These are phyloP conservation scores for Eristalis arbustorum DNA, from an alignment of 2,888 invertebrate species.

Conservation along the genomic window DNA sequence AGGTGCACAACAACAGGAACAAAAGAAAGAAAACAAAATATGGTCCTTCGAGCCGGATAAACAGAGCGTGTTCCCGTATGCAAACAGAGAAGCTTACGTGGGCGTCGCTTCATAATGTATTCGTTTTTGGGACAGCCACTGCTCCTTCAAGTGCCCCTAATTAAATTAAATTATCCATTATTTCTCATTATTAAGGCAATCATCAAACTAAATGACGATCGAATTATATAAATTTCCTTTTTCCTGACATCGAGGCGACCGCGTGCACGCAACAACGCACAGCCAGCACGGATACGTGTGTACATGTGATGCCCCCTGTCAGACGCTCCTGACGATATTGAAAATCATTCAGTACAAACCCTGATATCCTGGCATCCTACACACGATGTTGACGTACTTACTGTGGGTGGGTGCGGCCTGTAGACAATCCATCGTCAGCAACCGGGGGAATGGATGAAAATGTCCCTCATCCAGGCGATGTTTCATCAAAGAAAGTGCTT, in stretches of 20 bases:
- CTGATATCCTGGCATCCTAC: slow-evolving; percentile 50
- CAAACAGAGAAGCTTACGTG: neutral
- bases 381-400: slow-evolving; percentile 18
- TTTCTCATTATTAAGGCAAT: slow-evolving; percentile 46
- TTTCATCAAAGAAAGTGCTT: slow-evolving; percentile 61
- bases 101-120: neutral
- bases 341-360: slow-evolving; percentile 16
- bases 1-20: neutral
- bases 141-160: slow-evolving; percentile 34
- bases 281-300: slow-evolving; percentile 15
- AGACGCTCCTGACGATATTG: neutral
- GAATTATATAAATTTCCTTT: slow-evolving; percentile 55
- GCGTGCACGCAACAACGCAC: neutral
- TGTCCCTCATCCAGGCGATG: slow-evolving; percentile 1
- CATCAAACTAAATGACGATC: slow-evolving; percentile 55
- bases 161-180: slow-evolving; percentile 57
- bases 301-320: neutral
- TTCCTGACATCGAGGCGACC: slow-evolving; percentile 15
- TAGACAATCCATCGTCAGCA: slow-evolving; percentile 40
- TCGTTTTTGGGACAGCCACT: neutral
- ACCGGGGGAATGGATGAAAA: neutral
- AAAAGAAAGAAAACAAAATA: neutral
- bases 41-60: slow-evolving; percentile 30
- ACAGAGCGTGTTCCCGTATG: neutral
- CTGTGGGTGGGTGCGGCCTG: neutral